Conservation (phyloP, 1,140 invertebrate genomes). For the Drosophila ercepeae region DNA sequence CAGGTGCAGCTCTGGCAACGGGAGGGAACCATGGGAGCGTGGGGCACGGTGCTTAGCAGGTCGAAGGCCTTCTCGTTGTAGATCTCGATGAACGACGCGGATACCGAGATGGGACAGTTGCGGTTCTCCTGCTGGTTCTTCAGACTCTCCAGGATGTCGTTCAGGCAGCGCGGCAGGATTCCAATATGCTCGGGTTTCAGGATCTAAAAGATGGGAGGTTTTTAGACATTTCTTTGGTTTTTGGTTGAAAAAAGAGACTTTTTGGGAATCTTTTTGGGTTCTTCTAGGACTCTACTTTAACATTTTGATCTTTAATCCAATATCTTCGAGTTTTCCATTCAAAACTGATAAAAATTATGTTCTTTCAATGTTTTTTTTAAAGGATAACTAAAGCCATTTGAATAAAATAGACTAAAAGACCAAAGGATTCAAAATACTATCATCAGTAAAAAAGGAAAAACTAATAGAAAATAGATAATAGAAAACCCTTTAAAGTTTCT, state of each 20-base stretch:
- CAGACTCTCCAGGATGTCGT: background rate
- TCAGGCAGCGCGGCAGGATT: background rate
- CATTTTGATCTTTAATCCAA: too few relatives aligned
- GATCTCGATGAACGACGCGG: background rate
- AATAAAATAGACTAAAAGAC: too few relatives aligned
- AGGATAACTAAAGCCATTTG: too few relatives aligned
- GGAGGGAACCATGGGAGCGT: background rate
- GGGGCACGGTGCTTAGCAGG: background rate
- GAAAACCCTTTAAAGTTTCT: background rate
- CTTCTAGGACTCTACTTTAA: too few relatives aligned
- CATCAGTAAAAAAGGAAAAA: too few relatives aligned
- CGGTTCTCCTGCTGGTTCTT: background rate
- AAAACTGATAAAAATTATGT: too few relatives aligned
- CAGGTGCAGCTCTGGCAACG: background rate
- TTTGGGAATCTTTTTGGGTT: too few relatives aligned
- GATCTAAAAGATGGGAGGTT: background rate
- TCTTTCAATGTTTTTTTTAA: too few relatives aligned
- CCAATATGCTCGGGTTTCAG: background rate
- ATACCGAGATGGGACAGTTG: background rate
- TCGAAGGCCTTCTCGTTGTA: constrained; percentile 1
- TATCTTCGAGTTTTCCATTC: too few relatives aligned
- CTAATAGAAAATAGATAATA: too few relatives aligned
- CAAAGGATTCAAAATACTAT: too few relatives aligned
- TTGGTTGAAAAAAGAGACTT: too few relatives aligned
- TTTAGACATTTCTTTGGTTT: background rate